phyloP scores from a whole-genome alignment of 2,113 vertebrate genomes.

The Dinomys branickii region DNA sequence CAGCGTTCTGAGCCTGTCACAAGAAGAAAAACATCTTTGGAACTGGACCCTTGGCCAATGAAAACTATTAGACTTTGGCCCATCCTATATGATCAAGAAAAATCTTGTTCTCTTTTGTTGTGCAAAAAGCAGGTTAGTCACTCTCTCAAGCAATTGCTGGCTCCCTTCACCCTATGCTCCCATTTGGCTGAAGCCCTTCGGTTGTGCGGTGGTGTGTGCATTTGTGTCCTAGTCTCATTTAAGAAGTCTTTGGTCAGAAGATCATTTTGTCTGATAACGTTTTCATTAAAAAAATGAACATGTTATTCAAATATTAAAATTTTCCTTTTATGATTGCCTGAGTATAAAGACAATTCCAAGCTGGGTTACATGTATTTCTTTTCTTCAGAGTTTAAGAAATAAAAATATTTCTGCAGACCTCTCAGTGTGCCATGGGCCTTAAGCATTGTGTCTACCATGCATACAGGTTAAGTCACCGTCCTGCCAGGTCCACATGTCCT shows the following conservation, averaged over 20 bases:
- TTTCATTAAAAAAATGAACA: not conserved
- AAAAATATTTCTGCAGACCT: not conserved
- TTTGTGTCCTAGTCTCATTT: not conserved
- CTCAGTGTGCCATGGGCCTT: not conserved
- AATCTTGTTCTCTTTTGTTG: not conserved
- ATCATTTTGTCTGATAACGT: not conserved
- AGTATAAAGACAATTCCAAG: not conserved
- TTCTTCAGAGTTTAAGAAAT: not conserved
- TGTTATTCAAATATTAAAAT: not conserved
- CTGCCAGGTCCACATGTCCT: not conserved
- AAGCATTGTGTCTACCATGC: not conserved
- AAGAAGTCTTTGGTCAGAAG: not conserved
- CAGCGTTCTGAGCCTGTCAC: not conserved
- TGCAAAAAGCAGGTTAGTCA: not conserved
- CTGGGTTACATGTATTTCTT: not conserved
- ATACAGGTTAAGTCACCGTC: not conserved
- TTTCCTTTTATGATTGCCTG: not conserved
- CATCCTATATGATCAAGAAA: not conserved
- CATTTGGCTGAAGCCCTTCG: not conserved
- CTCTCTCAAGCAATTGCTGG: not conserved
- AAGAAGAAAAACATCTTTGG: not conserved
- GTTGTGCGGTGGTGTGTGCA: not conserved
- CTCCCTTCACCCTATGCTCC: not conserved
- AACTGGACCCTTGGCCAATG: not conserved
- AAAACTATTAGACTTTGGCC: not conserved